Conservation (phyloP, 2,113 vertebrate species). For the Pungitius pungitius region DNA sequence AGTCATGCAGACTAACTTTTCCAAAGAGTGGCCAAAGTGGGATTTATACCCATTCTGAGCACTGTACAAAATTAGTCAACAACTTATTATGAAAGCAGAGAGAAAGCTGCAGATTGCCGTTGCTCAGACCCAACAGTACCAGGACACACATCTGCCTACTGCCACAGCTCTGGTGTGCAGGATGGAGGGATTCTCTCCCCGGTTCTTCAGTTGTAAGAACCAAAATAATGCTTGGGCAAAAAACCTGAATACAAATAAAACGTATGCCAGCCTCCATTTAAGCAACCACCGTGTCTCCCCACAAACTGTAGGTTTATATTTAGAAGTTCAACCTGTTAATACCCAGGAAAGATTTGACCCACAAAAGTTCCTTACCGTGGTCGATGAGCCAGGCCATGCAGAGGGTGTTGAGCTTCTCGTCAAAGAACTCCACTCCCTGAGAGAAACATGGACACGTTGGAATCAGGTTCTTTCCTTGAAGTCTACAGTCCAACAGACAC, state of each 20-base stretch:
- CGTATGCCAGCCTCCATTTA: background rate
- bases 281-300: background rate
- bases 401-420: slow-evolving; percentile 92
- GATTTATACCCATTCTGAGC: slow-evolving; percentile 7
- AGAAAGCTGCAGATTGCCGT: slow-evolving; percentile 45
- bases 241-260: background rate
- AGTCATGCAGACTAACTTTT: background rate
- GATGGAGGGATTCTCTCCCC: background rate
- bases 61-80: background rate
- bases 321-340: background rate
- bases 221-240: background rate
- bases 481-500: background rate
- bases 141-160: background rate
- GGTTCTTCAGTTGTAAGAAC: background rate
- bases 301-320: background rate
- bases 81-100: slow-evolving; percentile 11
- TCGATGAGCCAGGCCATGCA: slow-evolving; percentile 97
- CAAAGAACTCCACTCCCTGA: slow-evolving; percentile 93
- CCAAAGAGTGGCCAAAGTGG: background rate
- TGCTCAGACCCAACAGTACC: slow-evolving; percentile 11
- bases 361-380: slow-evolving; percentile 82
- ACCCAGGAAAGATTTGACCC: background rate
- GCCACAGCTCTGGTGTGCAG: no score
- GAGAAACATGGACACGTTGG: slow-evolving; percentile 30
- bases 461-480: slow-evolving; percentile 8